phyloP scores from a whole-genome alignment of 2,888 invertebrate genomes.

The Drosophila acutilabella region DNA sequence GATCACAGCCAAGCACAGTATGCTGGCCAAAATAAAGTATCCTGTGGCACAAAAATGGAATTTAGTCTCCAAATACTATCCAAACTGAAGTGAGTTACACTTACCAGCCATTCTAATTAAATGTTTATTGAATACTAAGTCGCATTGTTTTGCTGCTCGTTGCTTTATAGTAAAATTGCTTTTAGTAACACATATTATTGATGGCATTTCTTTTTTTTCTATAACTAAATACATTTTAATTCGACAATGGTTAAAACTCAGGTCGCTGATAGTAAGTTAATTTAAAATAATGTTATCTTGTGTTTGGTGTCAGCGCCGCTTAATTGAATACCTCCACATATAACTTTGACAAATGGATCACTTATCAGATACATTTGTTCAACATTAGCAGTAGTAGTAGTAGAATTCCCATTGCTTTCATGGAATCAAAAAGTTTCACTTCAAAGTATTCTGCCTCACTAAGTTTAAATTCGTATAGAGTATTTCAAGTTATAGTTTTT shows the following conservation, averaged over 20 bases:
- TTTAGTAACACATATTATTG: not conserved
- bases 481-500: not conserved
- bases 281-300: slow-evolving; percentile 42
- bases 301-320: slow-evolving; percentile 21
- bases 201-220: slow-evolving; percentile 11
- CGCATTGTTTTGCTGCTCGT: not conserved
- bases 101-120: slow-evolving; percentile 38
- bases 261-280: slow-evolving; percentile 13
- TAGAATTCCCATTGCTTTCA: not conserved
- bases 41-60: slow-evolving; percentile 22
- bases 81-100: slow-evolving; percentile 2
- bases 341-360: slow-evolving; percentile 3
- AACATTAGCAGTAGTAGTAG: not conserved
- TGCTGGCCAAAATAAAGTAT: slow-evolving; percentile 49
- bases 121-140: slow-evolving; percentile 45
- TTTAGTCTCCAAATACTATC: not conserved
- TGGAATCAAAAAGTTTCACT: too few species aligned
- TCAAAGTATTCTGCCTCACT: too few species aligned
- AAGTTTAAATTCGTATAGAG: too few species aligned
- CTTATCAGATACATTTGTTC: not conserved
- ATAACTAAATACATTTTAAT: slow-evolving; percentile 28
- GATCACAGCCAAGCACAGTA: slow-evolving; percentile 46
- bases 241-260: slow-evolving; percentile 26
- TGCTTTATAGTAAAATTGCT: slow-evolving; percentile 40
- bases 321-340: not conserved